A percentile compares a stretch with the other conserved stretches of the same genome.
These are phyloP conservation scores for Bufotes viridis DNA, from an alignment of 2,797 vertebrate species.

Conservation along the genomic window DNA sequence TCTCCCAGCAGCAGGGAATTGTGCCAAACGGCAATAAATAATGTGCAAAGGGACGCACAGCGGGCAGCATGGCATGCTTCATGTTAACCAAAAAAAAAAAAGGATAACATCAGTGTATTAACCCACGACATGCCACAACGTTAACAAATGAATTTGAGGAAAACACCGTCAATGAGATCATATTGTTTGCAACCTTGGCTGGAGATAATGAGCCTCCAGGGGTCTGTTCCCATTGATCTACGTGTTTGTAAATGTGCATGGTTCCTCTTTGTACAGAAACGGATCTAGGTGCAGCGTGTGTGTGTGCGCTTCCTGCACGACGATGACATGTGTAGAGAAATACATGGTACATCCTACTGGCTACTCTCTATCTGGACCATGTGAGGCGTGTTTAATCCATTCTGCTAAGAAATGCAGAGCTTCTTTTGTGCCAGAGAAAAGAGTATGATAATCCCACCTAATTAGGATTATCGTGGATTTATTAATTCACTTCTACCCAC, in stretches of 20 bases:
- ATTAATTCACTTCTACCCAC: not conserved
- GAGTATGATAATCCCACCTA: conserved; percentile 18
- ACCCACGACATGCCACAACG: not conserved
- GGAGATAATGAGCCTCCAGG: conserved; percentile 40
- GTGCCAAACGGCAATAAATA: conserved; percentile 61
- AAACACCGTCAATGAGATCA: conserved; percentile 8
- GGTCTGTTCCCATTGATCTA: conserved; percentile 43
- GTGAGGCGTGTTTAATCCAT: conserved; percentile 44
- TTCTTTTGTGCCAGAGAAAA: conserved; percentile 38
- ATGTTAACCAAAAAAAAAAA: conserved; percentile 1
- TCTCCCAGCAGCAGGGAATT: conserved; percentile 54
- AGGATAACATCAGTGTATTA: conserved; percentile 1
- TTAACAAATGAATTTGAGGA: not conserved
- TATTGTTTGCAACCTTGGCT: not conserved
- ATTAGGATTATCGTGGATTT: conserved; percentile 38
- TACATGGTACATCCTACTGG: not conserved
- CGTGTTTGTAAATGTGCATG: conserved; percentile 15
- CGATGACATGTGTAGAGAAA: conserved; percentile 38
- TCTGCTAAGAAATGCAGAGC: conserved; percentile 29
- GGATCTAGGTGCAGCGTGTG: conserved; percentile 34
- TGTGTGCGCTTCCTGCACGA: not conserved
- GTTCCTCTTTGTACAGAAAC: conserved; percentile 45
- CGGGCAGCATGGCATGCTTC: conserved; percentile 17
- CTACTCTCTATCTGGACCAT: not conserved
- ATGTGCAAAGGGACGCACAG: conserved; percentile 31